phyloP scores from a whole-genome alignment of 2,797 vertebrate species.

The Falco biarmicus region DNA sequence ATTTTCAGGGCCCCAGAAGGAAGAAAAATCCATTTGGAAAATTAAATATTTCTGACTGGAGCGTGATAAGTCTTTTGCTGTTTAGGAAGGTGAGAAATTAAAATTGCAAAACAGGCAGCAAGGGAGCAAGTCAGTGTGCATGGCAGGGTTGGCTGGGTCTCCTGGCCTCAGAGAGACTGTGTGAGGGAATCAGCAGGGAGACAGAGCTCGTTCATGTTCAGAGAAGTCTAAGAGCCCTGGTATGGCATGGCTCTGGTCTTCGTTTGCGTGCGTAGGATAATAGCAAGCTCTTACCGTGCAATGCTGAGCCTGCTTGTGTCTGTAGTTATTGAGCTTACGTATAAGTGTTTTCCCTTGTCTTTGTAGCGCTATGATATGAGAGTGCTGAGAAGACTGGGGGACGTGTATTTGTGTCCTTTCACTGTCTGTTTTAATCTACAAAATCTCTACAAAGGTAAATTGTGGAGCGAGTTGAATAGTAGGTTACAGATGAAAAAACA shows the following conservation, averaged over 20 bases:
- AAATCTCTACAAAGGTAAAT: not conserved
- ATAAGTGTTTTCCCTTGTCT: not conserved
- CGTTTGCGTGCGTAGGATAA: not conserved
- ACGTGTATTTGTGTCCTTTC: not conserved
- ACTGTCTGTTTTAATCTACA: not conserved
- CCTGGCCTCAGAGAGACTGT: not conserved
- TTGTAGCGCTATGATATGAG: not conserved
- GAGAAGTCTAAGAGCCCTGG: not conserved
- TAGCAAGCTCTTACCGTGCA: not conserved
- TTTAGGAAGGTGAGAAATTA: slow-evolving; percentile 76
- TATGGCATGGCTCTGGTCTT: not conserved
- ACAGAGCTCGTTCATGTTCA: not conserved
- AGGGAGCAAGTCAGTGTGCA: not conserved
- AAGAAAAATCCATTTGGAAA: slow-evolving; percentile 49
- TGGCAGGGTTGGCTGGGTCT: slow-evolving; percentile 30
- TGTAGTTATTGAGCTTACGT: not conserved
- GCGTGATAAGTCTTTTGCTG: slow-evolving; percentile 60
- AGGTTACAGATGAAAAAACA: not conserved
- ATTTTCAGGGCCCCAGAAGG: slow-evolving; percentile 12
- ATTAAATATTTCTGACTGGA: slow-evolving; percentile 73
- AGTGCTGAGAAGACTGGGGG: not conserved
- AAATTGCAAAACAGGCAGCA: slow-evolving; percentile 64
- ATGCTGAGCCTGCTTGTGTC: not conserved
- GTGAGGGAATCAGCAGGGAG: slow-evolving; percentile 8
- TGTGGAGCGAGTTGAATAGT: not conserved